Percentiles rank a stretch among this genome's conserved stretches.
These are phyloP conservation scores for Pollachius pollachius DNA, from an alignment of 2,113 vertebrate species.

Conservation along the genomic window DNA sequence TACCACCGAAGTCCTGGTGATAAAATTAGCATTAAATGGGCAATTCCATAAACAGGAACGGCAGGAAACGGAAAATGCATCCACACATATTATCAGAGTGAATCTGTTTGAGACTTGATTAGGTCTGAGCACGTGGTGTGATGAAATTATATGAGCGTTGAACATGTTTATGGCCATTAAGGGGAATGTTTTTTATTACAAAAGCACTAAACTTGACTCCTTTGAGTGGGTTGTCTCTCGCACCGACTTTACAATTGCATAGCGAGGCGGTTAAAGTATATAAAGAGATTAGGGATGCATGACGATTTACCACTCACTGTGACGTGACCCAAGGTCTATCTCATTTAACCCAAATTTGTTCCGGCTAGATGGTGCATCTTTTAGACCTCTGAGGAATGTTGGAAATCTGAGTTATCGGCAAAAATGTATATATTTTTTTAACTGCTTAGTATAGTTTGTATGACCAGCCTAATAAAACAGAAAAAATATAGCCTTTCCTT, in stretches of 20 bases:
- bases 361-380: too few species aligned
- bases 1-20: too few species aligned
- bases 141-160: constrained; percentile 47
- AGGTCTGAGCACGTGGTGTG: constrained; percentile 27
- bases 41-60: not conserved
- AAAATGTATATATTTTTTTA: too few species aligned
- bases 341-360: constrained; percentile 17
- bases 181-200: constrained; percentile 40
- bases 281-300: constrained; percentile 20
- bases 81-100: constrained; percentile 8
- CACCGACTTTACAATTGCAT: constrained; percentile 14
- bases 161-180: constrained; percentile 45
- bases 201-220: constrained; percentile 32
- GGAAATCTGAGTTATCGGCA: too few species aligned
- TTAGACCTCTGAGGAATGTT: too few species aligned
- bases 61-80: not conserved
- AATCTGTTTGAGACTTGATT: constrained; percentile 34
- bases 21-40: not conserved
- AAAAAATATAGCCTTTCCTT: too few species aligned
- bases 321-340: constrained; percentile 23
- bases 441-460: too few species aligned
- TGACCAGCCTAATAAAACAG: too few species aligned
- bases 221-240: constrained; percentile 5
- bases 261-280: constrained; percentile 3
- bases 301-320: constrained; percentile 33